Evolutionary conservation across 2,888 invertebrate species (phyloP), one percentile per base, ranked within the genome.

Genomic region (Ornithoptera alexandrae): DNA sequence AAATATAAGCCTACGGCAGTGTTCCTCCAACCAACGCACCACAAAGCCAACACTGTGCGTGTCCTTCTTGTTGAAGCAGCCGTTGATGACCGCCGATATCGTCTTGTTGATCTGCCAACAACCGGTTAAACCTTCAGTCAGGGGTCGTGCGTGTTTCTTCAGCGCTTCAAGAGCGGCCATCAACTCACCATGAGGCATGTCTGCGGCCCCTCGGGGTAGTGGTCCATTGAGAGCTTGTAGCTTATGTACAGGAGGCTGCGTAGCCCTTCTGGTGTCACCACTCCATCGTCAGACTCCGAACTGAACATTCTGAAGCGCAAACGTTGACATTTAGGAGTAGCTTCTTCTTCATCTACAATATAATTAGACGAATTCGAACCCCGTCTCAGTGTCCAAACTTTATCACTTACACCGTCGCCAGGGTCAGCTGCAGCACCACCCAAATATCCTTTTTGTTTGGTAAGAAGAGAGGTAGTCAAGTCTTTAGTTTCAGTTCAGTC

Each of bases 31-130:
- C 97, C 97, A 97, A 82, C 97, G 96, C 66, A 95, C 94, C 71
- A 97, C 95, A 82, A 94, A 97, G 71, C 95, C 95, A 30, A 95
- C 91, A 65, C 96, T 96, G 75, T 97, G 93, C 63, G 93, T 92
- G 71, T 94, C 94, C 84, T 97, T 96, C 42, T 95, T 95, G 84
- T 97, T 96, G 89, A 97, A 97, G 82, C 97, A 97, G 22, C 97
- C 96, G 76, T 94, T 94, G 65, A 96, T 94, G 53, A 97, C 96
- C 2, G 96, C 94, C 63, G 94, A 90, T 65, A 97, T 88, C 1
- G 96, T 96, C 75, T 94, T 94, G 81, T 95, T 94, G 72, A 96
- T 95, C 86, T 94, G 88, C 0, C 69, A 50, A 70, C 67, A 67
- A 66, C 6, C 39, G 53, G 42, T 65, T 42, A 58, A 8, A 50